Conservation (phyloP, 2,888 invertebrate species). For the Drosophila fulvimacula region DNA sequence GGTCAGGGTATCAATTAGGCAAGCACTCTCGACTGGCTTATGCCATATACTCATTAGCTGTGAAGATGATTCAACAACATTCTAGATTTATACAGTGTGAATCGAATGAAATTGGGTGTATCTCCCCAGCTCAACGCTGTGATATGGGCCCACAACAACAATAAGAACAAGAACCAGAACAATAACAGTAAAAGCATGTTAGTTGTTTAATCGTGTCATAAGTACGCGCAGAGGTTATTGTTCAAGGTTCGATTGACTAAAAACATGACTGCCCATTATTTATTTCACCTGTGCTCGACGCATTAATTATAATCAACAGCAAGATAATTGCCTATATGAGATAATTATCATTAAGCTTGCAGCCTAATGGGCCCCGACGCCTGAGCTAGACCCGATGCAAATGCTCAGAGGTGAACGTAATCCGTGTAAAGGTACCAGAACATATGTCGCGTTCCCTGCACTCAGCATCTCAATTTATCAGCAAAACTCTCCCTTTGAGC, state of each 20-base stretch:
- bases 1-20: not conserved
- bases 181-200: not conserved
- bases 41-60: not conserved
- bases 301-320: slow-evolving; percentile 8
- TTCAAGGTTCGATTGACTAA: slow-evolving; percentile 21
- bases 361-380: not conserved
- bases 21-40: not conserved
- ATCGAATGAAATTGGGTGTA: slow-evolving; percentile 13
- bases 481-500: not conserved
- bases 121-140: slow-evolving; percentile 6
- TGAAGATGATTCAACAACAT: not conserved
- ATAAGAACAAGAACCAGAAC: not conserved
- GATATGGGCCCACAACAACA: slow-evolving; percentile 2
- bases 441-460: not conserved
- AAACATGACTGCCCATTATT: slow-evolving; percentile 18
- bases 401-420: not conserved
- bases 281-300: slow-evolving; percentile 1
- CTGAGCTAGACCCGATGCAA: not conserved
- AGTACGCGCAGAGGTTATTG: slow-evolving; percentile 2
- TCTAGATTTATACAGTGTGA: not conserved
- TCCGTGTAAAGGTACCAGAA: not conserved
- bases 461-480: not conserved
- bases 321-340: not conserved
- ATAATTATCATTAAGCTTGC: not conserved
- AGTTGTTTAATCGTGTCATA: slow-evolving; percentile 21